phyloP scores from a whole-genome alignment of 2,113 vertebrate genomes.

The Amphiprion ocellaris region DNA sequence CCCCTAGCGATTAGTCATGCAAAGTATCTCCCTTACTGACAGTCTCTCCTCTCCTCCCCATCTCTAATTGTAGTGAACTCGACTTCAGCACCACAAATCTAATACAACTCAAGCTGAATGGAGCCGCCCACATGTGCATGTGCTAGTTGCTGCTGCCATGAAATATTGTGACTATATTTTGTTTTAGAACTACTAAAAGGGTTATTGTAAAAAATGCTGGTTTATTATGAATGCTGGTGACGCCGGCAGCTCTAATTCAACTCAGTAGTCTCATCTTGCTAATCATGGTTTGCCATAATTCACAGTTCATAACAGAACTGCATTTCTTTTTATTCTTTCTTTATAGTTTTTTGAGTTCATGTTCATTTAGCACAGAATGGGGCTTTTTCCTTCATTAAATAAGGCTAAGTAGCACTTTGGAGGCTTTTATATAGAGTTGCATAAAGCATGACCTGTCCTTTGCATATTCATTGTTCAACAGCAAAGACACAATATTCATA shows the following conservation, averaged over 20 bases:
- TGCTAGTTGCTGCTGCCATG: background rate
- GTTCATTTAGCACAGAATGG: slow-evolving; percentile 35
- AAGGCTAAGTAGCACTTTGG: slow-evolving; percentile 52
- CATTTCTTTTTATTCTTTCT: slow-evolving; percentile 15
- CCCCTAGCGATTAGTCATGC: slow-evolving; percentile 34
- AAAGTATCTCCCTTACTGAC: slow-evolving; percentile 19
- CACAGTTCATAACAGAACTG: slow-evolving; percentile 35
- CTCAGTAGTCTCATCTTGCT: slow-evolving; percentile 47
- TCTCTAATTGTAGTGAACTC: slow-evolving; percentile 32
- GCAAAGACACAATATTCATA: slow-evolving; percentile 57
- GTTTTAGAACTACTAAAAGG: background rate
- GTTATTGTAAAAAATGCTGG: slow-evolving; percentile 30
- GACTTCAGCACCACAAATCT: slow-evolving; percentile 29
- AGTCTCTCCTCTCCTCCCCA: slow-evolving; percentile 8
- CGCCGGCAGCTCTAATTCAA: slow-evolving; percentile 26
- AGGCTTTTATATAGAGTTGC: slow-evolving; percentile 45
- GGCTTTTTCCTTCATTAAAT: slow-evolving; percentile 47
- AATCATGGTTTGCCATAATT: slow-evolving; percentile 48
- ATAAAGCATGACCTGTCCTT: slow-evolving; percentile 53
- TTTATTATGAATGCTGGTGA: slow-evolving; percentile 38
- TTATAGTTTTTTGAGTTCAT: background rate
- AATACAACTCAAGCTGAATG: slow-evolving; percentile 33
- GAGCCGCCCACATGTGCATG: slow-evolving; percentile 6
- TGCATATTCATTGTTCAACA: slow-evolving; percentile 44
- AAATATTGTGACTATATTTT: slow-evolving; percentile 21